Evolutionary conservation across 2,113 vertebrate genomes (phyloP), one percentile per base, ranked within the genome.

Genomic region (Xiphophorus maculatus): DNA sequence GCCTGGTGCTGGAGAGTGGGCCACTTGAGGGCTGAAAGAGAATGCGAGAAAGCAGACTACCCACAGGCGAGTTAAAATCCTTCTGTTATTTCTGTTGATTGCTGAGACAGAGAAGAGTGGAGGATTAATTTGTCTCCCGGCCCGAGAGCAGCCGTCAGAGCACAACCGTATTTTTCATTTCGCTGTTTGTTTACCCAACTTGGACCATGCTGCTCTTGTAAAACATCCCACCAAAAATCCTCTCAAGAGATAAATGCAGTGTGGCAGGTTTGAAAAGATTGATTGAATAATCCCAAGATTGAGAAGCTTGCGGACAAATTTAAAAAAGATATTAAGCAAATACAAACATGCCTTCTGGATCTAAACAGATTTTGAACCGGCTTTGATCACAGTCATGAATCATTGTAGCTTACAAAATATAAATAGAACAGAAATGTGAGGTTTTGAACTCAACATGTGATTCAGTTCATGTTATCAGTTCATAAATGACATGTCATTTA

Each of bases 21-120:
- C 79, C 75, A 84, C 89, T 90, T 69, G 71, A 86, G 87, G 81
- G 79, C 65, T 73, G 58, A 74, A 82, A 67, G 77, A 77, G 44
- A 40, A 62, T 5, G 78, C 29, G 51, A 63, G 44, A 60, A 67
- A 72, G 72, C 22, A 69, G 65, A 58, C 67, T 74, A 82, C 71
- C 80, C 80, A 87, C 66, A n/a, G 82, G 85, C 77, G 27, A 85
- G 66, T 65, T 72, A 75, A 87, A 86, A 87, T 82, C 86, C 86
- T 90, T 87, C 81, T 86, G 87, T 92, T 90, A 85, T 91, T 87
- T 91, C 74, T 84, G 79, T 48, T 88, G 85, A 88, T 83, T 88
- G 86, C 85, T 86, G 80, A 76, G 87, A 84, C 76, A 74, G 73
- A 85, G 64, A 70, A 79, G 69, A 76, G 73, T 69, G 68, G 67